Percentiles rank a stretch among this genome's conserved stretches.
phyloP scores from a whole-genome alignment of 2,888 invertebrate genomes.

The Clusia tigrina region DNA sequence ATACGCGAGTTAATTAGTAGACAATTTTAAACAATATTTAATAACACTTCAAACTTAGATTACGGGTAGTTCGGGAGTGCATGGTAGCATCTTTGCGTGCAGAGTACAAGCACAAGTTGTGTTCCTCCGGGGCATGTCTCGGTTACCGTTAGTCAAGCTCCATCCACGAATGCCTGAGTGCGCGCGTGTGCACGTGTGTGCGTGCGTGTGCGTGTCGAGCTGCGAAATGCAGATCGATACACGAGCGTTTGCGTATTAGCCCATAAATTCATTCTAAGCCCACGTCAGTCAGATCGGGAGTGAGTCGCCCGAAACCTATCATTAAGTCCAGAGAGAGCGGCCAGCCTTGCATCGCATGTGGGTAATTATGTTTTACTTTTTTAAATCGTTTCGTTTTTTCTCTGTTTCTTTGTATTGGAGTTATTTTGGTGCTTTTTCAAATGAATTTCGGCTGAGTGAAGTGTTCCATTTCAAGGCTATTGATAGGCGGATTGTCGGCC shows the following conservation, averaged over 20 bases:
- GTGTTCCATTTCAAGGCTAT: neutral
- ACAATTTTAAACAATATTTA: too few relatives aligned
- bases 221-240: neutral
- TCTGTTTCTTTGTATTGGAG: constrained; percentile 1
- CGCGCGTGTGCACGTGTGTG: neutral
- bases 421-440: neutral
- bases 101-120: too few relatives aligned
- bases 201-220: neutral
- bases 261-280: neutral
- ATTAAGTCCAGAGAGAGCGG: too few relatives aligned
- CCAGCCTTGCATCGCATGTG: neutral
- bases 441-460: too few relatives aligned
- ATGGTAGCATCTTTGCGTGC: too few relatives aligned
- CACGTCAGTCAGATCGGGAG: neutral
- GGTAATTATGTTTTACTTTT: neutral
- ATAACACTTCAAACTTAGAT: too few relatives aligned
- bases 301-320: neutral
- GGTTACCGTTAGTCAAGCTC: too few relatives aligned
- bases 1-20: too few relatives aligned
- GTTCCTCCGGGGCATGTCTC: too few relatives aligned
- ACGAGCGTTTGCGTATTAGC: too few relatives aligned
- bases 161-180: neutral
- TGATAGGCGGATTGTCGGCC: neutral
- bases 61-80: too few relatives aligned
- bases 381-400: neutral